A percentile compares a stretch with the other conserved stretches of the same genome.
These are phyloP conservation scores for Lytechinus variegatus DNA, from an alignment of 35 echinoderm and acorn worm species.

Conservation along the genomic window DNA sequence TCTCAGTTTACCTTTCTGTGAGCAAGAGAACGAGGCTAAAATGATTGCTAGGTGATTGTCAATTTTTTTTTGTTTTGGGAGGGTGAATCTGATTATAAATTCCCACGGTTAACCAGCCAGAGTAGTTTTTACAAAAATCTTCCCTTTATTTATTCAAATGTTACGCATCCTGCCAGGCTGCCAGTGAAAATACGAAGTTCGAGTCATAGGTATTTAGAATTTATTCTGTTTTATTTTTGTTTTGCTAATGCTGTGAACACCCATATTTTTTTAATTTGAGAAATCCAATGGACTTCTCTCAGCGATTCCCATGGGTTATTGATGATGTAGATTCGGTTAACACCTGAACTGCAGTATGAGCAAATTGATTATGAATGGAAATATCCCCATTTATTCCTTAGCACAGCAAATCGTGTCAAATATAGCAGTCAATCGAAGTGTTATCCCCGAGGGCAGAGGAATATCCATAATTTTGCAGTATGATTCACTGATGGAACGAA, in stretches of 20 bases:
- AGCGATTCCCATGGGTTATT: neutral
- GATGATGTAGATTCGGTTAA: neutral
- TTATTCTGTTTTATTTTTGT: neutral
- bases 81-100: neutral
- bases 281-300: neutral
- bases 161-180: neutral
- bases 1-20: neutral
- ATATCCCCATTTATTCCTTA: constrained; percentile 43
- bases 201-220: neutral
- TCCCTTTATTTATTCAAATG: neutral
- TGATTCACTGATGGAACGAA: constrained; percentile 40
- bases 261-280: neutral
- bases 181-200: neutral
- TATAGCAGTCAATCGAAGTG: constrained; percentile 37
- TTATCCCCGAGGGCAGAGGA: neutral
- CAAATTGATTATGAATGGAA: constrained; percentile 39
- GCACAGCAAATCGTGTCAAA: constrained; percentile 33
- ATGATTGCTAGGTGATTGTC: neutral
- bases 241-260: neutral
- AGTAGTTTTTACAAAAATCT: neutral
- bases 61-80: neutral
- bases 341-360: neutral
- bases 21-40: neutral
- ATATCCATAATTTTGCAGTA: constrained; percentile 44
- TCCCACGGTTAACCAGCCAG: neutral